Evolutionary conservation across 2,888 invertebrate genomes (phyloP).

Genomic region (Gerris lacustris): DNA sequence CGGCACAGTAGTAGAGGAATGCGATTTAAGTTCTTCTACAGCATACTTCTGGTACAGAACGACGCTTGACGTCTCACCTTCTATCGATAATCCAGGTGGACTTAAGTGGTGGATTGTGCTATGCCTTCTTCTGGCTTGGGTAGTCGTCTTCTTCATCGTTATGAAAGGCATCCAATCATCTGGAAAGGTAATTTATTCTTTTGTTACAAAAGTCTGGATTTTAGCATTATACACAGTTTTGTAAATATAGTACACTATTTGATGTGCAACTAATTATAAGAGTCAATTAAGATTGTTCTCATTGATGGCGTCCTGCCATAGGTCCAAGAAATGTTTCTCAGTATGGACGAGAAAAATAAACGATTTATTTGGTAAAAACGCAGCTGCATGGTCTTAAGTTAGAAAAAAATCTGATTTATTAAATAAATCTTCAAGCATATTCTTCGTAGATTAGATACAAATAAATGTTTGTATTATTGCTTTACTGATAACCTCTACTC

Average conservation of each 20-base stretch:
- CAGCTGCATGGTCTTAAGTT: too few species aligned
- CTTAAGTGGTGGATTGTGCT: slow-evolving; percentile 88
- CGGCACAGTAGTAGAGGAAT: slow-evolving; percentile 57
- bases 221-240: background rate
- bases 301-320: too few species aligned
- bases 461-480: too few species aligned
- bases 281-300: background rate
- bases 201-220: slow-evolving; percentile 6
- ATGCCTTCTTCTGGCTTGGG: slow-evolving; percentile 77
- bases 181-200: slow-evolving; percentile 56
- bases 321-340: too few species aligned
- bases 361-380: too few species aligned
- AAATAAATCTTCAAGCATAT: too few species aligned
- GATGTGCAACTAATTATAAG: too few species aligned
- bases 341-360: too few species aligned
- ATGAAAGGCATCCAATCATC: slow-evolving; percentile 95
- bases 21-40: slow-evolving; percentile 71
- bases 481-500: too few species aligned
- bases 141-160: slow-evolving; percentile 83
- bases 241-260: background rate
- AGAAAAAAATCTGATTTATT: too few species aligned
- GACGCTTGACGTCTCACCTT: slow-evolving; percentile 74
- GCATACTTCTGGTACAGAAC: slow-evolving; percentile 88
- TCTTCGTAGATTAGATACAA: too few species aligned
- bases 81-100: slow-evolving; percentile 70